Base-by-base conservation (phyloP, 2,797 vertebrate genomes). In the Heliangelus exortis region DNA sequence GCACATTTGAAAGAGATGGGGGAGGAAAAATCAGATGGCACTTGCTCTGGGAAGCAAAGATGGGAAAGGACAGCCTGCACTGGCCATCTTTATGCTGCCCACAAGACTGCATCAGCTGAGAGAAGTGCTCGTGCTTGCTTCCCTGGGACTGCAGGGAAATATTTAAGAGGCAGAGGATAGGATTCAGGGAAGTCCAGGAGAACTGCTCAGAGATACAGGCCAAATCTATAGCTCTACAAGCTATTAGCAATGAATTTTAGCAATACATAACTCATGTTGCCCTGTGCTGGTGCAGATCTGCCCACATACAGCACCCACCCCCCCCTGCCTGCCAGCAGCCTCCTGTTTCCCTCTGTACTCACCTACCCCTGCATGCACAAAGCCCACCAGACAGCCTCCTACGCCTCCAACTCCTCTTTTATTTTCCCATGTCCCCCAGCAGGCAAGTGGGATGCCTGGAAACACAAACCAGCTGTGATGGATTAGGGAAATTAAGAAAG, bases 331-430 rank as follows among this genome's bases (percentile, higher is more conserved):
- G n/a, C 55, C 22, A 3, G 20, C 29, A 22, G 9, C 20, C n/a
- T 67, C 6, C 50, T 48, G 2, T 29, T 74, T 36, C 48, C 34
- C 16, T 6, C 34, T 16, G 0, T 25, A 5, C 66, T 75, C 34
- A 43, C 17, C 23, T 57, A 2, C 29, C 3, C 9, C 26, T 3
- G 8, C 33, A 66, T 2, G 51, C 51, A 9, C 15, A 57, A 55
- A 39, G 25, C 0, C 4, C 16, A 11, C 4, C 4, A 14, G 1
- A 3, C 11, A 57, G 3, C 8, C 50, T 12, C 0, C 9, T 10
- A 5, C 3, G 3, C 8, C 48, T 72, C 16, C 33, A 54, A 3
- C 17, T 54, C 17, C 26, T 29, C 26, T 62, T 72, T 76, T 68
- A 57, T 58, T 69, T 68, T 75, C 67, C 33, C 28, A 9, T n/a